These are phyloP conservation scores for Oxyura jamaicensis DNA, from an alignment of 2,113 vertebrate genomes.

Conservation along the genomic window DNA sequence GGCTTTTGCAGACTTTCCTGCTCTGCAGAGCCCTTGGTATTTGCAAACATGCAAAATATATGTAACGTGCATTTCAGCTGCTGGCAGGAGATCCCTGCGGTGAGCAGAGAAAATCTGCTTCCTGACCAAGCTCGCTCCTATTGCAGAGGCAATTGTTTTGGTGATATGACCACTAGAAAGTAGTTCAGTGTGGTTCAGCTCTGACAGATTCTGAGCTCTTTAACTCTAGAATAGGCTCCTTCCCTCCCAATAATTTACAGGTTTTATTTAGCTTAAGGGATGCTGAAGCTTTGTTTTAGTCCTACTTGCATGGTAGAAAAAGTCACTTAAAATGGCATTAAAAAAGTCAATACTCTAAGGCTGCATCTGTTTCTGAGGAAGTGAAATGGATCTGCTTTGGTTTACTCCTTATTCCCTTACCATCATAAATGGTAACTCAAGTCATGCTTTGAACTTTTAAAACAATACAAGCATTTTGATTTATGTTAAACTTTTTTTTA, in stretches of 20 bases:
- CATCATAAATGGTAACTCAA: not conserved
- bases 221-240: not conserved
- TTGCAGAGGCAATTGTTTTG: no score
- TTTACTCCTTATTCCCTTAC: not conserved
- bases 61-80: not conserved
- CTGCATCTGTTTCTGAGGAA: not conserved
- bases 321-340: not conserved
- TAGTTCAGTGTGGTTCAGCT: not conserved
- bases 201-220: not conserved
- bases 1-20: not conserved
- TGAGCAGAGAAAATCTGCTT: not conserved
- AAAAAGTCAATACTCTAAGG: not conserved
- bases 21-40: constrained; percentile 8
- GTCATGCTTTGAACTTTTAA: not conserved
- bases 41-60: not conserved
- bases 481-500: not conserved
- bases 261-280: not conserved
- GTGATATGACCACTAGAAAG: rapidly evolving
- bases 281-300: not conserved
- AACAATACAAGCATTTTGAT: not conserved
- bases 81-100: not conserved
- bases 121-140: not conserved
- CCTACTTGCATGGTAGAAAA: not conserved
- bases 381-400: not conserved
- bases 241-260: not conserved